Conservation (phyloP, 2,888 invertebrate species). For the Heliconius ethilla region DNA sequence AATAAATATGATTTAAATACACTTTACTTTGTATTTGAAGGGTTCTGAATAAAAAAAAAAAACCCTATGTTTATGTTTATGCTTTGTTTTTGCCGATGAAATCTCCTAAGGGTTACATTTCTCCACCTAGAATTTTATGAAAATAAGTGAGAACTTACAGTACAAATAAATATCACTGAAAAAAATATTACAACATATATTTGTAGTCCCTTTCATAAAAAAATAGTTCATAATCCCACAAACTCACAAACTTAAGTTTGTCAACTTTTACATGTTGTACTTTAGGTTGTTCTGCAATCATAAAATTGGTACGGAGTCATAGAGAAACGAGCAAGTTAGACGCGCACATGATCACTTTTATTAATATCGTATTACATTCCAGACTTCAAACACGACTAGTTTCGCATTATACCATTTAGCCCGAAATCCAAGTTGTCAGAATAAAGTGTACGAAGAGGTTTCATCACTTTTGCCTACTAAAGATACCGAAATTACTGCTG, state of each 20-base stretch:
- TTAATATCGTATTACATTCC: conserved; percentile 51
- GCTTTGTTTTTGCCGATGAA: too few species aligned
- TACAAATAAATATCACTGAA: too few species aligned
- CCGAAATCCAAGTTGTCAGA: conserved; percentile 85
- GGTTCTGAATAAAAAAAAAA: neutral
- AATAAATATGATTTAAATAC: neutral
- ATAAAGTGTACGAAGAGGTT: conserved; percentile 85
- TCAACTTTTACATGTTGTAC: neutral
- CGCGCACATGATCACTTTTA: too few species aligned
- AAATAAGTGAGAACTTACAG: too few species aligned
- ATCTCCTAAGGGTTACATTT: too few species aligned
- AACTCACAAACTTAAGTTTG: too few species aligned
- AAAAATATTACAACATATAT: too few species aligned
- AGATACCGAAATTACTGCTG: conserved; percentile 79
- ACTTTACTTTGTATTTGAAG: neutral
- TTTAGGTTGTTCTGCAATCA: neutral
- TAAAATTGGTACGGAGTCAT: neutral
- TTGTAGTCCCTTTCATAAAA: too few species aligned
- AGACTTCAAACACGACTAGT: conserved; percentile 90
- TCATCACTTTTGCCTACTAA: conserved; percentile 77
- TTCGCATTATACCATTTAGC: conserved; percentile 92
- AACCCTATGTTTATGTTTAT: too few species aligned
- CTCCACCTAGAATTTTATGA: too few species aligned
- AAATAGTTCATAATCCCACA: too few species aligned
- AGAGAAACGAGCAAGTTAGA: too few species aligned